Percentiles rank a stretch among this genome's conserved stretches.
phyloP scores from a whole-genome alignment of 2,797 vertebrate genomes.

The Characodon lateralis region DNA sequence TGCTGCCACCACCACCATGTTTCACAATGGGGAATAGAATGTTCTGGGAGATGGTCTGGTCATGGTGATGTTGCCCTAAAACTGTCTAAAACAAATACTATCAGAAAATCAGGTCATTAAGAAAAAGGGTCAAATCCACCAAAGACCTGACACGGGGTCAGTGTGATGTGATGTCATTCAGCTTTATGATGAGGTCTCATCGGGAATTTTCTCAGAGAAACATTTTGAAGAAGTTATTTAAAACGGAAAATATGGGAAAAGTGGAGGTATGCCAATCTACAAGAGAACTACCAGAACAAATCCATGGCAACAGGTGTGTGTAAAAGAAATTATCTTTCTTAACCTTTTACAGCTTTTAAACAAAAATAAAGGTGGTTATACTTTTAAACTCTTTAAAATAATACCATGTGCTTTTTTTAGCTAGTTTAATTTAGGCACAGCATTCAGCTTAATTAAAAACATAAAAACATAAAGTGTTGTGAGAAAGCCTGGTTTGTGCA shows the following conservation, averaged over 20 bases:
- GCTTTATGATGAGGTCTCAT: background rate
- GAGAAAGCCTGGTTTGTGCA: background rate
- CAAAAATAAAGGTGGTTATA: too few relatives aligned
- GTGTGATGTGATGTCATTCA: background rate
- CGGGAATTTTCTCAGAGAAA: background rate
- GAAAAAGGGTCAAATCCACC: background rate
- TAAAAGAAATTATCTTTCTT: background rate
- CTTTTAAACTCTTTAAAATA: background rate
- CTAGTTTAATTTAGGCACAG: background rate
- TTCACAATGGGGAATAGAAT: background rate
- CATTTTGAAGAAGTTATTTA: background rate
- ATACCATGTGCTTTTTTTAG: background rate
- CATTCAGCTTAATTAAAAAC: background rate
- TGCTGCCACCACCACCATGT: background rate
- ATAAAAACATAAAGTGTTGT: background rate
- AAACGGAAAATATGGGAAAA: background rate
- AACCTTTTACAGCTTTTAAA: background rate
- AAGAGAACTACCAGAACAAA: background rate
- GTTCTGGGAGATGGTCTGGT: background rate
- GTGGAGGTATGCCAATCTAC: background rate
- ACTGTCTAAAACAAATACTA: background rate
- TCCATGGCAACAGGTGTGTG: background rate
- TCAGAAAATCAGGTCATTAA: background rate
- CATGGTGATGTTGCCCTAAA: background rate
- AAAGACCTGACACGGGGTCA: background rate